Evolutionary conservation across 2,797 vertebrate species (phyloP), one percentile per base, ranked within the genome.

Genomic region (Pangasius krempfi): DNA sequence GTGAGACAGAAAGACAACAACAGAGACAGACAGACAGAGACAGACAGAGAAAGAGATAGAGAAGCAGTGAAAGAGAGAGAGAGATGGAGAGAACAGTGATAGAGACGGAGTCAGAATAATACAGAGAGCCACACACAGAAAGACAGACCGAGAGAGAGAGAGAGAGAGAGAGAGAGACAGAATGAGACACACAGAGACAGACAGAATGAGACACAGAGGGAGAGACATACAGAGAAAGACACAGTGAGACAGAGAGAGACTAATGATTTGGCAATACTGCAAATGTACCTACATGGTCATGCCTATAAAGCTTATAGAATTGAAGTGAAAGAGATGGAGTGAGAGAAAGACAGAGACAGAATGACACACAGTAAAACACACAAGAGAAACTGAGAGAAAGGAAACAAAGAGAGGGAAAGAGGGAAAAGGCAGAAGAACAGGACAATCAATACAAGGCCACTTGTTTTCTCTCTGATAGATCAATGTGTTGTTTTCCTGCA

Each of bases 401-500:
- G n/a, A 25, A 37, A 60, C 30, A 47, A 22, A 84, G 73, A 62
- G 86, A 79, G 66, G 47, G 50, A 76, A 44, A 58, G 60, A 81
- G 75, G 47, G 54, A 87, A 70, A 44, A 88, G 76, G 86, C 18
- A 60, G 50, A 54, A 20, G 25, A 40, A 87, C 85, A n/a, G 52
- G 37, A 56, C 68, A 60, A 87, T 87, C 86, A 5, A 87, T 87
- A 88, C 0, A 9, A 20, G 25, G 50, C 12, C 78, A 70, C 30
- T 70, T 81, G 78, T 82, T 30, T 58, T 58, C 50, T 82, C 25
- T 44, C 76, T 70, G 33, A 72, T 20, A 73, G 66, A 87, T 87
- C 79, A 60, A 82, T 82, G 86, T 54, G 25, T 64, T 72, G 52
- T 82, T 73, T n/a, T 47, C 66, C 4, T 72, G 8, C 64, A 12